Evolutionary conservation across 2,113 vertebrate genomes (phyloP).

Genomic region (Nettapus auritus): DNA sequence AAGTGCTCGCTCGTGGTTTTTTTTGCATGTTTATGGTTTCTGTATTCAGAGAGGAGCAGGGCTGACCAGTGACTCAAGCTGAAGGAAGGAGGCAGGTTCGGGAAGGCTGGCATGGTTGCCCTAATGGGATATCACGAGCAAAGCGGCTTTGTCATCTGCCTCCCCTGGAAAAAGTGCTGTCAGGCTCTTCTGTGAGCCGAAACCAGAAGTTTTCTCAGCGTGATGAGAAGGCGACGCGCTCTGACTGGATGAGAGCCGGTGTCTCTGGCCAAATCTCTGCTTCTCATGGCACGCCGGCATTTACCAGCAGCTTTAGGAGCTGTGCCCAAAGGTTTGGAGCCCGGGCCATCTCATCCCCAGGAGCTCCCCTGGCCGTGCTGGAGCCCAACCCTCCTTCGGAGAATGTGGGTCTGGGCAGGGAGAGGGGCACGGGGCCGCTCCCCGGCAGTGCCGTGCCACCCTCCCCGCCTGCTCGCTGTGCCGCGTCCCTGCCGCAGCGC

Average conservation of each 20-base stretch:
- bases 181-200: neutral
- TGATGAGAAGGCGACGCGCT: neutral
- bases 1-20: neutral
- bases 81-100: neutral
- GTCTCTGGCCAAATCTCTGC: neutral
- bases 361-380: neutral
- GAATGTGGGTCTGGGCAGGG: neutral
- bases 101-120: neutral
- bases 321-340: neutral
- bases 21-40: rapidly evolving
- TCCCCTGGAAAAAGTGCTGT: rapidly evolving
- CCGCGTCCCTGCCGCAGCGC: neutral
- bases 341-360: neutral
- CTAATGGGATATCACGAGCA: neutral
- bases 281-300: rapidly evolving
- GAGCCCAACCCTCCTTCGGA: neutral
- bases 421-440: rapidly evolving
- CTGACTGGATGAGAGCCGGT: neutral
- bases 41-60: neutral
- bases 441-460: rapidly evolving
- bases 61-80: neutral
- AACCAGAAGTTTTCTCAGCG: neutral
- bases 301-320: neutral
- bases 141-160: neutral
- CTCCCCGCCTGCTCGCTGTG: rapidly evolving